Conservation (phyloP, 2,113 vertebrate species). For the Odontesthes bonariensis region DNA sequence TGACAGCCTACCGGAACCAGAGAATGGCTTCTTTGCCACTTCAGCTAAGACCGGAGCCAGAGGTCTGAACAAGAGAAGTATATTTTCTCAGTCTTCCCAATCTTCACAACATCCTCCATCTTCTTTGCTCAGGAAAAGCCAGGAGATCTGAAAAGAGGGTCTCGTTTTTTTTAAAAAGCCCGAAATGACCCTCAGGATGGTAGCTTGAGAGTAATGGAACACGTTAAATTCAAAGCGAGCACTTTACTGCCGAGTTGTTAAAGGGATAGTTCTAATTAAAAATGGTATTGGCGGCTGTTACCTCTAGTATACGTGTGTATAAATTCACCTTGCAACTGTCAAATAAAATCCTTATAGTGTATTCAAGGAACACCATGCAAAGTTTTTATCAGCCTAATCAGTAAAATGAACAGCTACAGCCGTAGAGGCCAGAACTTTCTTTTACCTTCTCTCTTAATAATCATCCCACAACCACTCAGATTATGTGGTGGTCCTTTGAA, state of each 20-base stretch:
- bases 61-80: constrained; percentile 24
- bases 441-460: constrained; percentile 2
- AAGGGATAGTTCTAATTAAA: constrained; percentile 57
- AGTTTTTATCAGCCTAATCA: constrained; percentile 62
- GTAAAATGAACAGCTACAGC: constrained; percentile 37
- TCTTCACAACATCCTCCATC: too few relatives aligned
- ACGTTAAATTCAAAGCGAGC: constrained; percentile 1
- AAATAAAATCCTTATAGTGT: constrained; percentile 61
- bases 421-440: background rate
- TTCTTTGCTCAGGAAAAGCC: too few relatives aligned
- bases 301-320: constrained; percentile 48
- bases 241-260: constrained; percentile 49
- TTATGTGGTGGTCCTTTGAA: too few relatives aligned
- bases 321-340: constrained; percentile 58
- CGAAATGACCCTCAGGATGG: background rate
- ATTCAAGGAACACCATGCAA: constrained; percentile 14
- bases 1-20: too few relatives aligned
- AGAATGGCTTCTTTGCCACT: background rate
- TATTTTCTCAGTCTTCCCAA: background rate
- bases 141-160: too few relatives aligned
- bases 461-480: too few relatives aligned
- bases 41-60: constrained; percentile 29
- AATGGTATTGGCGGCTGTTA: constrained; percentile 39
- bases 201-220: background rate
- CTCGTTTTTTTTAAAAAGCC: background rate